Evolutionary conservation across 2,797 vertebrate species (phyloP), one percentile per base, ranked within the genome.

Genomic region (Lateolabrax maculatus): DNA sequence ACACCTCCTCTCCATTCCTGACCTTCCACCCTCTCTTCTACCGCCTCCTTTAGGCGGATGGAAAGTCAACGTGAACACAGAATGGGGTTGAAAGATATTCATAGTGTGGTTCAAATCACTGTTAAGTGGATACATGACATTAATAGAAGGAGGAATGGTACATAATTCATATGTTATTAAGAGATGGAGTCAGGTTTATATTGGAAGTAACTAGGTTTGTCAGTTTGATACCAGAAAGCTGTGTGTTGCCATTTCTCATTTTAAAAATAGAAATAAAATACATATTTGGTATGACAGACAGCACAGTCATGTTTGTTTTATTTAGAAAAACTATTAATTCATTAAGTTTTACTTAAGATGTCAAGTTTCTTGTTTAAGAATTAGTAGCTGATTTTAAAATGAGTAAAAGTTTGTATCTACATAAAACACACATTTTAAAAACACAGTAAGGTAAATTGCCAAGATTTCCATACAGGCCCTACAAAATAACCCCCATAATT

Each of bases 11-110:
- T 95, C 97, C 1, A 79, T 96, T 53, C 96, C 95, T 81, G 97
- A 99, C 67, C 95, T 99, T 25, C 98, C 98, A 0, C 97, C 95
- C 0, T 99, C 98, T 23, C 95, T 99, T 46, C 88, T 95, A 71
- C 96, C 97, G 15, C 97, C 97, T 29, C 96, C 96, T 0, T 89
- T 92, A 0, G 94, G 95, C 0, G 96, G 97, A 3, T 97, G 96
- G 97, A 95, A 79, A 0, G 80, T 93, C 29, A 91, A 81, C n/a
- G 77, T 87, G 37, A 81, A 51, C 64, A 91, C 95, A 43, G 97
- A 97, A 27, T 99, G 98, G 98, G 97, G 97, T 80, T 99, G 90
- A 98, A 64, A 52, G 57, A 36, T 37, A 49, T 71, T 87, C 49
- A 62, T 12, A 53, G 21, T 53, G 12, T 2, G 29, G 3, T 77